Evolutionary conservation across 2,113 vertebrate species (phyloP), one percentile per base, ranked within the genome.

Genomic region (Philantomba maxwellii): DNA sequence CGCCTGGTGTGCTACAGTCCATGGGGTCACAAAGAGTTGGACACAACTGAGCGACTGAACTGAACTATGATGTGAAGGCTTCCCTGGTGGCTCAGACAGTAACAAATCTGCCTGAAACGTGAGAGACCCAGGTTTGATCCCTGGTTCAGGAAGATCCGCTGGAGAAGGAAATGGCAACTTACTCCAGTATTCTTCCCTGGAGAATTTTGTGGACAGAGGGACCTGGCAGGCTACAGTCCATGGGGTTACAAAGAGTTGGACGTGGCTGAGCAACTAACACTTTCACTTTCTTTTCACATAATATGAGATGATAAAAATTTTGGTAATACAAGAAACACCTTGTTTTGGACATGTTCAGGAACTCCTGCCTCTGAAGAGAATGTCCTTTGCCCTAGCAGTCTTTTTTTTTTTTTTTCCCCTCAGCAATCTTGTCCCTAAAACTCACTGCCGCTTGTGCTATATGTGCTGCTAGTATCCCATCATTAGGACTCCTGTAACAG

Each of bases 401-500:
- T 51, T 45, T 45, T 43, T 75, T 43, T 39, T 73, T 75, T 75
- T 73, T 25, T 3, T 7, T 17, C 7, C 5, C 30, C 21, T 55
- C 23, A 4, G 16, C 14, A 26, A 8, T 28, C 21, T 19, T 39
- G 33, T 82, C 15, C 33, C 8, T 15, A 33, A 33, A 89, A 60
- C 4, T 66, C 45, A 47, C 11, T 80, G 19, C 13, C 12, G 14
- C 3, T 9, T 83, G 14, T 45, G 5, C 17, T 36, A 47, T 10
- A 12, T 2, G 9, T n/a, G 19, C 14, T 36, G 23, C 12, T 39
- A 3, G 47, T 39, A 55, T 28, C 9, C 7, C 3, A 4, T 45
- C 49, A 15, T 1, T 45, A n/a, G 47, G 23, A n/a, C 25, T 14
- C 7, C 9, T 7, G 5, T 17, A 5, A 25, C 0, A 47, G 23